Percentiles rank a stretch among this genome's conserved stretches.
Conservation (phyloP, 2,113 vertebrate species). For the Promerops cafer region DNA sequence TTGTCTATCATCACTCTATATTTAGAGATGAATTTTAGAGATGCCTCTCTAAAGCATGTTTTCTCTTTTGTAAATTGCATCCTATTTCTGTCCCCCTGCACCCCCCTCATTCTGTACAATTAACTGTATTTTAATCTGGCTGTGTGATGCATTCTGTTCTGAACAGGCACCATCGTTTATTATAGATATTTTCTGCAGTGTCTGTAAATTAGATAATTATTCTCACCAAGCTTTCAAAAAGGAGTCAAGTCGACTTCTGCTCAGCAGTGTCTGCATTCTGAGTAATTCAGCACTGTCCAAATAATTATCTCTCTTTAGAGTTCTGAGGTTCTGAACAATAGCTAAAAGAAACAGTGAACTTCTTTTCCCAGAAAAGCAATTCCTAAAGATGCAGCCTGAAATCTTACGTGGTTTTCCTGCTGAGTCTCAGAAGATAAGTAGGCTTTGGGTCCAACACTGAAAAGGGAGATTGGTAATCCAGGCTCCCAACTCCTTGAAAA, state of each 20-base stretch:
- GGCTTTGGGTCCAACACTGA: not conserved
- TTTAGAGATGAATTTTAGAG: conserved; percentile 43
- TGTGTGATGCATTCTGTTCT: conserved; percentile 31
- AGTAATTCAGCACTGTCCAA: conserved; percentile 5
- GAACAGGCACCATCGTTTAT: conserved; percentile 25
- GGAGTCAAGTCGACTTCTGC: not conserved
- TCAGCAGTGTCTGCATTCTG: not conserved
- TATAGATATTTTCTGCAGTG: conserved; percentile 48
- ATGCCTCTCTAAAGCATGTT: conserved; percentile 13
- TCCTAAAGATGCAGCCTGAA: not conserved
- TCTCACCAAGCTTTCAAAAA: conserved; percentile 34
- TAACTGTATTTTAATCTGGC: conserved; percentile 52
- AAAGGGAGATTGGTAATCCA: not conserved
- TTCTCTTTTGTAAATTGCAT: conserved; percentile 35
- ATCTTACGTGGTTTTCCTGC: not conserved
- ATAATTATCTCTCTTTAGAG: conserved; percentile 1
- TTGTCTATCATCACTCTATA: conserved; percentile 44
- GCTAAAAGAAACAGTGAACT: not conserved
- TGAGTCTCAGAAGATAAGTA: not conserved
- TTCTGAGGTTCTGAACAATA: not conserved
- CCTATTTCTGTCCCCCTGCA: conserved; percentile 22
- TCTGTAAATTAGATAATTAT: conserved; percentile 61
- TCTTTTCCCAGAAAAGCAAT: not conserved
- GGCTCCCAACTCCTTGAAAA: not conserved
- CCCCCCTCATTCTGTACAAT: conserved; percentile 17